Evolutionary conservation across 2,888 invertebrate species (phyloP).

Genomic region (Tinea semifulvella): DNA sequence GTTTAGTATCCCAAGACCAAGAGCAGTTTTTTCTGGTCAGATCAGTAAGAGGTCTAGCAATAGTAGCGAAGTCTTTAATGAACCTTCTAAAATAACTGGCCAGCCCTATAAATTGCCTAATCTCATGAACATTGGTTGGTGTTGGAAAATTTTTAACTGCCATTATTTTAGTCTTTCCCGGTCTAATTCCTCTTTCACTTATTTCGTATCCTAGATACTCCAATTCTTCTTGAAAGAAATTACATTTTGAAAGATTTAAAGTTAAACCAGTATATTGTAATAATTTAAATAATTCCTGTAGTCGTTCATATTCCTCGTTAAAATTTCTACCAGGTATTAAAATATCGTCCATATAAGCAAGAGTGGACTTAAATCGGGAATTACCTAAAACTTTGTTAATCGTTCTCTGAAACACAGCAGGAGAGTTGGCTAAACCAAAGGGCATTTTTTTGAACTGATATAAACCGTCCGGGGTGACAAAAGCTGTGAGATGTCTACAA

Average conservation of each 20-base stretch:
- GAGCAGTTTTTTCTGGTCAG: constrained; percentile 20
- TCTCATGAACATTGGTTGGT: too few relatives aligned
- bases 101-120: too few relatives aligned
- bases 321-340: constrained; percentile 13
- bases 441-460: constrained; percentile 25
- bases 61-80: too few relatives aligned
- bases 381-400: constrained; percentile 22
- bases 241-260: constrained; percentile 23
- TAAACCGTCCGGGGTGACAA: constrained; percentile 28
- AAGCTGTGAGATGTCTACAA: constrained; percentile 26
- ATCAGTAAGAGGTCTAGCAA: constrained; percentile 13
- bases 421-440: constrained; percentile 25
- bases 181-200: constrained; percentile 19
- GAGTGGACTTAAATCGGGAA: constrained; percentile 18
- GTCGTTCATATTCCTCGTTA: constrained; percentile 20
- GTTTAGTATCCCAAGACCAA: constrained; percentile 21
- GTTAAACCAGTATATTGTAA: constrained; percentile 21
- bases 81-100: too few relatives aligned
- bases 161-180: constrained; percentile 21
- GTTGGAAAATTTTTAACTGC: too few relatives aligned
- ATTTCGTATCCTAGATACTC: constrained; percentile 24
- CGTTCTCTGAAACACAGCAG: constrained; percentile 27
- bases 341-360: constrained; percentile 25
- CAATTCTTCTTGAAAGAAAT: constrained; percentile 24
- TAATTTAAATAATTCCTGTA: constrained; percentile 20